phyloP scores from a whole-genome alignment of 2,797 vertebrate species.

The Zenarchopterus dispar region DNA sequence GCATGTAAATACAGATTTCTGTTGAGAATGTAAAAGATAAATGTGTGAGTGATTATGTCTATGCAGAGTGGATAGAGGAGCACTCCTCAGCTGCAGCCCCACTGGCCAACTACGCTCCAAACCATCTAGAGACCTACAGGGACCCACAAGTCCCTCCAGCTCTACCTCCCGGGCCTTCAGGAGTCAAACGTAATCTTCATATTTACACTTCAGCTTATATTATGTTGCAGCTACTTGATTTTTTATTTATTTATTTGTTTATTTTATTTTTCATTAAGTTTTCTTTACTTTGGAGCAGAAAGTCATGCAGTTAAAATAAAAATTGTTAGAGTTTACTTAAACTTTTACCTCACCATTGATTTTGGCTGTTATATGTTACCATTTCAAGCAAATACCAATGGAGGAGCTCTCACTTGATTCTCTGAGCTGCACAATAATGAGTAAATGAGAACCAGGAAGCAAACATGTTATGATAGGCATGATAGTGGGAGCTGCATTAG shows the following conservation, averaged over 20 bases:
- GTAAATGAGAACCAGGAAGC: no score
- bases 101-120: conserved; percentile 88
- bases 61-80: conserved; percentile 96
- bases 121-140: conserved; percentile 92
- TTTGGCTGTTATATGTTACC: background rate
- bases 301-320: no score
- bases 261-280: no score
- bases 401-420: no score
- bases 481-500: no score
- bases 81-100: conserved; percentile 90
- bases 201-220: background rate
- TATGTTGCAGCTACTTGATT: background rate
- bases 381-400: background rate
- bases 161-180: conserved; percentile 75
- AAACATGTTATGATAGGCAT: no score
- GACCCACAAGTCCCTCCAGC: conserved; percentile 83
- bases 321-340: background rate
- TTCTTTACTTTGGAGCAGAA: no score
- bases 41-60: conserved; percentile 25
- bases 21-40: conserved; percentile 17
- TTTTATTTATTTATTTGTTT: background rate
- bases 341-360: background rate
- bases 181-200: conserved; percentile 76
- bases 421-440: no score
- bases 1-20: conserved; percentile 37